Evolutionary conservation across 2,797 vertebrate genomes (phyloP).

Genomic region (Neosilurus hyrtlii): DNA sequence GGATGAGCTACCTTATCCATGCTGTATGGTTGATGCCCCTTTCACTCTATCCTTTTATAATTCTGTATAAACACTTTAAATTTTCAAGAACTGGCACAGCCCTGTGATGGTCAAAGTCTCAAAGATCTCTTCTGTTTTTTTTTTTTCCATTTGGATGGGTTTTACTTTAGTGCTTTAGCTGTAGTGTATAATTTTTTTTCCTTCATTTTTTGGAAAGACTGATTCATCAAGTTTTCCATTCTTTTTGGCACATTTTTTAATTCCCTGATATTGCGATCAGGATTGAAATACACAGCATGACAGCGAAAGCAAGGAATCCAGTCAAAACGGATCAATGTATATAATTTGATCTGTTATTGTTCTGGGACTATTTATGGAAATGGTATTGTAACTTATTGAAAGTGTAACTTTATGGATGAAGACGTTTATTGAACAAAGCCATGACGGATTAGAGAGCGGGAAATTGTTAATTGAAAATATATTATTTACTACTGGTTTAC

Average conservation of each 20-base stretch:
- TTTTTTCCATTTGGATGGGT: too few relatives aligned
- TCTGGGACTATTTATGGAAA: constrained; percentile 4
- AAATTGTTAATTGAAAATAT: constrained; percentile 18
- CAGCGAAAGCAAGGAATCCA: not conserved
- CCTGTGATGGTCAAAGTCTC: too few relatives aligned
- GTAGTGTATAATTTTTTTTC: not conserved
- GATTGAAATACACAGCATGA: constrained; percentile 1
- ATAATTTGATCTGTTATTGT: not conserved
- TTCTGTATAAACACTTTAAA: too few relatives aligned
- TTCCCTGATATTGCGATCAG: not conserved
- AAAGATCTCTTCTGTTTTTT: too few relatives aligned
- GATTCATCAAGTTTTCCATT: not conserved
- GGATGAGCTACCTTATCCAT: too few relatives aligned
- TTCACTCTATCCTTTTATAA: too few relatives aligned
- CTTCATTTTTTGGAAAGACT: not conserved
- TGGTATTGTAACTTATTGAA: constrained; percentile 1
- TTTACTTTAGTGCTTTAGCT: not conserved
- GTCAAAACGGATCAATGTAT: not conserved
- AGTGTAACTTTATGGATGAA: not conserved
- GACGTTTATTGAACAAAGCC: constrained; percentile 15
- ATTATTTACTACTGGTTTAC: not conserved
- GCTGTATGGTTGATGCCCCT: too few relatives aligned
- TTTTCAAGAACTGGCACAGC: too few relatives aligned
- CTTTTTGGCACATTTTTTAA: constrained; percentile 9
- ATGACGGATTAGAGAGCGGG: not conserved